These are phyloP conservation scores for Nannoperca obscura DNA, from an alignment of 2,797 vertebrate species.

Conservation along the genomic window DNA sequence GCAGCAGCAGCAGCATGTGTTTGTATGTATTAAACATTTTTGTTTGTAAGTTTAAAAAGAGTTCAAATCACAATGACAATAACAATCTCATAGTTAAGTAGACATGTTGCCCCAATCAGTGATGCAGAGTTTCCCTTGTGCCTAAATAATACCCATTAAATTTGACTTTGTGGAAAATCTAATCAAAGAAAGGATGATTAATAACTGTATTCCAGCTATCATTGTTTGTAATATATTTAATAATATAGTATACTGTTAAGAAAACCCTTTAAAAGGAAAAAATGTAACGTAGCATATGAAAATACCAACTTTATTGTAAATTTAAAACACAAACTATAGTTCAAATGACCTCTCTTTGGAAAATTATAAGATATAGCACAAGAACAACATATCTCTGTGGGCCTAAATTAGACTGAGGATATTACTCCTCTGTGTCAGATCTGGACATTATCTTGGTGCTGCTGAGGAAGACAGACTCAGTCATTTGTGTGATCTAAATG, in stretches of 20 bases:
- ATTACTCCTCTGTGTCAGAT: constrained; percentile 38
- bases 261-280: too few species aligned
- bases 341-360: constrained; percentile 1
- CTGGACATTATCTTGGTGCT: constrained; percentile 25
- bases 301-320: background rate
- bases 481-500: constrained; percentile 48
- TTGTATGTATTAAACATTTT: background rate
- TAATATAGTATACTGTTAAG: background rate
- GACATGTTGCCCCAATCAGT: background rate
- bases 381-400: constrained; percentile 12
- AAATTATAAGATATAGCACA: constrained; percentile 1
- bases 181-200: background rate
- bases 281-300: background rate
- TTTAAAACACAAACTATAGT: background rate
- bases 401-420: constrained; percentile 20
- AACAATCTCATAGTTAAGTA: background rate
- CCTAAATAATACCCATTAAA: background rate
- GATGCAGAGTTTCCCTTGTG: background rate
- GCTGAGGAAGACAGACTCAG: constrained; percentile 33
- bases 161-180: background rate
- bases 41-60: background rate
- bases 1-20: background rate
- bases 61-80: background rate
- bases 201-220: background rate
- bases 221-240: background rate